phyloP scores from a whole-genome alignment of 2,113 vertebrate genomes.

The Psilopsiagon aymara region DNA sequence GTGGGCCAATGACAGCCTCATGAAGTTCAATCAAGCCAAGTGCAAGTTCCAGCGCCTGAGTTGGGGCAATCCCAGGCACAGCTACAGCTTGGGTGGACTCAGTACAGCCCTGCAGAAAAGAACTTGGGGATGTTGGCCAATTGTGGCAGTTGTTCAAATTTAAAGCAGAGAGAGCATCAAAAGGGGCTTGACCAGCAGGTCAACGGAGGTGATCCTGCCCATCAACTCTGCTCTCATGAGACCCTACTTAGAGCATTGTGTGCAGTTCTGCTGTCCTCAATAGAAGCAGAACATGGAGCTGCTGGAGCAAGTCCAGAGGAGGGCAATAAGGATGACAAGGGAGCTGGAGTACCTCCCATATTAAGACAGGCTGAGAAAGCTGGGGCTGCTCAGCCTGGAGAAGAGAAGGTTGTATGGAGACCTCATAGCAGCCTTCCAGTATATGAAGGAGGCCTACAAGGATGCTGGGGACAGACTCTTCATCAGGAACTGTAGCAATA shows the following conservation, averaged over 20 bases:
- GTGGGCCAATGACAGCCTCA: background rate
- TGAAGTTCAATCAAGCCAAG: background rate
- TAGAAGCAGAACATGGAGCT: background rate
- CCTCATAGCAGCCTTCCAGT: background rate
- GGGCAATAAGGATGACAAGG: background rate
- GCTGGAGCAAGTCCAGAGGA: background rate
- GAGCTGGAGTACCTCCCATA: background rate
- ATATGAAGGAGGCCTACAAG: background rate
- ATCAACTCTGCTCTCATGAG: background rate
- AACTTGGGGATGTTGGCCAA: too few species aligned
- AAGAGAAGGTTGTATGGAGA: background rate
- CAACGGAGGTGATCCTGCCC: background rate
- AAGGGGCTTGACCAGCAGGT: background rate
- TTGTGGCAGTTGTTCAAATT: too few species aligned
- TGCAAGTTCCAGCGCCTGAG: background rate
- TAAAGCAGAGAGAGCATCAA: background rate
- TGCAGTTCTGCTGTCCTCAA: background rate
- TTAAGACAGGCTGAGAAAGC: background rate
- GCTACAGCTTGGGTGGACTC: background rate
- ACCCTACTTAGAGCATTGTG: background rate
- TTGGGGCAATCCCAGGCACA: background rate
- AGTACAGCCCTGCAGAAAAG: background rate
- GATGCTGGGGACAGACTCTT: background rate
- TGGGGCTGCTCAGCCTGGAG: background rate
- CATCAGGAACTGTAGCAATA: background rate